A percentile compares a stretch with the other conserved stretches of the same genome.
Evolutionary conservation across 92 coral and sea anemone genomes (phyloP).

Genomic region (Porites rus): DNA sequence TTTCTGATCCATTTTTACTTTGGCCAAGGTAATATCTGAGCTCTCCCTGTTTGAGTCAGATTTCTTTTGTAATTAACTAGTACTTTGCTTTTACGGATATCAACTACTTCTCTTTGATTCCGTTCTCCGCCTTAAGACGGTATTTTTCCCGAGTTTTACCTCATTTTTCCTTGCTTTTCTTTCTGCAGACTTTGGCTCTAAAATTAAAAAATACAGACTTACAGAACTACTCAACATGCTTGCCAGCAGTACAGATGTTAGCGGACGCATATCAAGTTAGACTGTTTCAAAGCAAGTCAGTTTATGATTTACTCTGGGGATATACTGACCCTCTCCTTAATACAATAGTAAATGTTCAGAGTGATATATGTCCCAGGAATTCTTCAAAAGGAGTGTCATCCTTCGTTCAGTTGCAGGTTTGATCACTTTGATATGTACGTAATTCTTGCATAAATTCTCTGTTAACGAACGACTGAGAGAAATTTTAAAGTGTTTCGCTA

Average conservation of each 20-base stretch:
- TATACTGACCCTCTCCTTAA: conserved; percentile 67
- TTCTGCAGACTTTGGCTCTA: conserved; percentile 63
- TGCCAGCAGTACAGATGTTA: neutral
- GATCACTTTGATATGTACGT: neutral
- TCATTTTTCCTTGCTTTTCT: neutral
- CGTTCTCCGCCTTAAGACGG: conserved; percentile 69
- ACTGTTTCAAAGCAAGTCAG: conserved; percentile 68
- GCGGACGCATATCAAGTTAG: neutral
- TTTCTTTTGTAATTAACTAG: too few relatives aligned
- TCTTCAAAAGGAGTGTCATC: conserved; percentile 37
- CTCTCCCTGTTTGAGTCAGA: too few relatives aligned
- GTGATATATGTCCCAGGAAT: neutral
- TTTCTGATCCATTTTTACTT: too few relatives aligned
- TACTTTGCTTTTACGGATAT: too few relatives aligned
- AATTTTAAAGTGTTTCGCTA: neutral
- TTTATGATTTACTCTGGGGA: conserved; percentile 87
- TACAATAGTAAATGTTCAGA: neutral
- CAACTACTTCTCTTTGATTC: too few relatives aligned
- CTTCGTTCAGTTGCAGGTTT: conserved; percentile 83
- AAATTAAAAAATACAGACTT: conserved; percentile 59
- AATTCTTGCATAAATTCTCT: neutral
- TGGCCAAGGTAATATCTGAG: too few relatives aligned
- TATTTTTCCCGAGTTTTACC: conserved; percentile 74
- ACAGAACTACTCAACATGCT: neutral
- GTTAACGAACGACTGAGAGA: neutral